Conservation (phyloP, 2,797 vertebrate genomes). For the Tragopan temminckii region DNA sequence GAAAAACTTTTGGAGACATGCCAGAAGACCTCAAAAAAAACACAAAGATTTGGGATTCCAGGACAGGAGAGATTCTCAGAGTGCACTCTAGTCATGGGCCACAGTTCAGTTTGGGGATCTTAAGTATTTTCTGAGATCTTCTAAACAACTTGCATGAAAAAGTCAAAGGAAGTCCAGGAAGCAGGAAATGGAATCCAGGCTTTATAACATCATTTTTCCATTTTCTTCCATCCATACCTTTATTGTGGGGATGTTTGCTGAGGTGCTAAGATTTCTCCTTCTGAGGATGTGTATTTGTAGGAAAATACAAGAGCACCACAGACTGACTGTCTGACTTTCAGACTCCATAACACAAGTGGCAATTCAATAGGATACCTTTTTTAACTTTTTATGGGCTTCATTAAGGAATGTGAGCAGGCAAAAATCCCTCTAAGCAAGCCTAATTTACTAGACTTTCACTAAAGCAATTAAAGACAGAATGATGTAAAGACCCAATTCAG, state of each 20-base stretch:
- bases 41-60: background rate
- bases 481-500: constrained; percentile 51
- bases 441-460: constrained; percentile 61
- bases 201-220: background rate
- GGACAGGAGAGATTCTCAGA: background rate
- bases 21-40: background rate
- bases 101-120: background rate
- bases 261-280: background rate
- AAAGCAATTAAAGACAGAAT: constrained; percentile 59
- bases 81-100: background rate
- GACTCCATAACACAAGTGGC: background rate
- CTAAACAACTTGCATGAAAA: background rate
- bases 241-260: background rate
- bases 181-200: background rate
- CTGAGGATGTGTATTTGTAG: background rate
- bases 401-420: constrained; percentile 44
- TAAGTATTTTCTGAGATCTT: background rate
- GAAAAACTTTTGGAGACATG: background rate
- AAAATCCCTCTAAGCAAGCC: constrained; percentile 38
- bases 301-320: background rate
- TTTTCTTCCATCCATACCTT: background rate
- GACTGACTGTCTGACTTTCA: constrained; percentile 31
- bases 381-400: constrained; percentile 42
- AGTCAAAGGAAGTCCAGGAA: background rate
- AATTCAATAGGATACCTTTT: constrained; percentile 41